Conservation (phyloP, 92 coral and sea anemone genomes). For the Diadumene lineata region DNA sequence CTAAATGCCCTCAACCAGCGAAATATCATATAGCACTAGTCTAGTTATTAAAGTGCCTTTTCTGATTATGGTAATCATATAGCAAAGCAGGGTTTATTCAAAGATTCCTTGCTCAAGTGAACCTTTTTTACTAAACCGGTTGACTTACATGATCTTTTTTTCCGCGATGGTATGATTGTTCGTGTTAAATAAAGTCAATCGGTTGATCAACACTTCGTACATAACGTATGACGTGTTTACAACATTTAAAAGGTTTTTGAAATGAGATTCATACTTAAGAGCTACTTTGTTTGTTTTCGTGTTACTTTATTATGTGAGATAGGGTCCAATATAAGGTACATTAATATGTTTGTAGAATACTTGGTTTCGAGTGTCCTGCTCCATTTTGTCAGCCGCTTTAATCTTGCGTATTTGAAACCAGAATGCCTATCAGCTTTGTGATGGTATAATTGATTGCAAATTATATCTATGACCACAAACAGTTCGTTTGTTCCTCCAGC, state of each 20-base stretch:
- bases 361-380: not conserved
- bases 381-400: not conserved
- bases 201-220: not conserved
- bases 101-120: too few species aligned
- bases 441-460: too few species aligned
- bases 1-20: not conserved
- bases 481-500: too few species aligned
- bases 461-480: too few species aligned
- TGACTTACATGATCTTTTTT: not conserved
- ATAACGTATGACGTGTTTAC: too few species aligned
- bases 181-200: conserved; percentile 15
- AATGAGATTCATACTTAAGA: not conserved
- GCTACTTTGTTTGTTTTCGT: not conserved
- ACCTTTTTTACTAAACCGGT: not conserved
- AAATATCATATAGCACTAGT: too few species aligned
- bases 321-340: not conserved
- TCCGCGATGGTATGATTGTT: too few species aligned
- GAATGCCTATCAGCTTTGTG: too few species aligned
- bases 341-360: not conserved
- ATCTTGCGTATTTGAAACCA: too few species aligned
- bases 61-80: too few species aligned
- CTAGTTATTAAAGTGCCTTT: too few species aligned
- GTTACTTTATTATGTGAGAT: not conserved
- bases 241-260: not conserved
- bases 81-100: too few species aligned